These are phyloP conservation scores for Leucophenga varia DNA, from an alignment of 1,140 invertebrate genomes.

Conservation along the genomic window DNA sequence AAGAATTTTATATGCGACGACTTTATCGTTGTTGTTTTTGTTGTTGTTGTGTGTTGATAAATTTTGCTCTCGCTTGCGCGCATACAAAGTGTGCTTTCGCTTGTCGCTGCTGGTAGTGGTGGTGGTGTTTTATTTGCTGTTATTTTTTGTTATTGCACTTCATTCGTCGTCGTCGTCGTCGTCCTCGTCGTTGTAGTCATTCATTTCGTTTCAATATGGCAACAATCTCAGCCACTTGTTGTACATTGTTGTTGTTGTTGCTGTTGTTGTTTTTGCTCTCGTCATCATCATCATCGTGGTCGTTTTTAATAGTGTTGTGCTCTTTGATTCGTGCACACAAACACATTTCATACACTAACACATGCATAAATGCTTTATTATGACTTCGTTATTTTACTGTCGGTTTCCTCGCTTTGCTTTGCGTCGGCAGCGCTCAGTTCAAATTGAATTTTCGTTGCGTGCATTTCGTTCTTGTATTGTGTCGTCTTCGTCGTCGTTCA, in stretches of 20 bases:
- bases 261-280: constrained; percentile 8
- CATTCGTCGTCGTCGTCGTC: too few species aligned
- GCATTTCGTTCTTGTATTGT: constrained; percentile 33
- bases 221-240: constrained; percentile 22
- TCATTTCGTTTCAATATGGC: constrained; percentile 16
- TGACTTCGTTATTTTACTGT: constrained; percentile 14
- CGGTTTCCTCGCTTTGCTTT: constrained; percentile 41
- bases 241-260: constrained; percentile 8
- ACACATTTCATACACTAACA: too few species aligned
- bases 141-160: neutral
- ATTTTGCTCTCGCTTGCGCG: constrained; percentile 47
- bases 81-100: constrained; percentile 14
- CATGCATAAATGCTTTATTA: too few species aligned
- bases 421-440: constrained; percentile 46
- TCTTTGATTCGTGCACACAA: constrained; percentile 6
- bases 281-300: too few species aligned
- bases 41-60: constrained; percentile 35
- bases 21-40: constrained; percentile 1
- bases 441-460: constrained; percentile 55
- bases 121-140: too few species aligned
- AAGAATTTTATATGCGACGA: neutral
- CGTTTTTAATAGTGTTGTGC: too few species aligned
- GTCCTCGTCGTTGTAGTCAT: too few species aligned
- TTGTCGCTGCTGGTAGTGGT: too few species aligned
- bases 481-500: constrained; percentile 27